Percentiles rank a stretch among this genome's conserved stretches.
phyloP scores from a whole-genome alignment of 1,140 invertebrate species.

The Rhagoletis pomonella region DNA sequence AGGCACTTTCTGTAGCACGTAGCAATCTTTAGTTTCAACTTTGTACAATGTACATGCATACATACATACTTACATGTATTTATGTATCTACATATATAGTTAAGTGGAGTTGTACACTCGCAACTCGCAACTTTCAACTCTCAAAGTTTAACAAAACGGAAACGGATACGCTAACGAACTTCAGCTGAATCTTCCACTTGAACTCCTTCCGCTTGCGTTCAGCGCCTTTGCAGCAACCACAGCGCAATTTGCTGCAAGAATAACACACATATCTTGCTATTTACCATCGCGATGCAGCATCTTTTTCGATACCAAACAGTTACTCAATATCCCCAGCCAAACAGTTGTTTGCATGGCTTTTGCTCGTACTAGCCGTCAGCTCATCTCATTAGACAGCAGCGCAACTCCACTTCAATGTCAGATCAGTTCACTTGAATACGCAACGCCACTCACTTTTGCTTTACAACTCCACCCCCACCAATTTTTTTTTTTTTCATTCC shows the following conservation, averaged over 20 bases:
- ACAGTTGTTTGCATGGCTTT: too few relatives aligned
- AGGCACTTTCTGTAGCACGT: background rate
- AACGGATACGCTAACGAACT: slow-evolving; percentile 43
- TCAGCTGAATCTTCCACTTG: slow-evolving; percentile 36
- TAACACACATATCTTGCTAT: background rate
- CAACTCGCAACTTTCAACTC: background rate
- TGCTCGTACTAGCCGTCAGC: slow-evolving; percentile 6
- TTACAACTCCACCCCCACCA: too few relatives aligned
- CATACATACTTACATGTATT: too few relatives aligned
- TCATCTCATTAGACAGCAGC: slow-evolving; percentile 33
- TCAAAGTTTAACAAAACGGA: too few relatives aligned
- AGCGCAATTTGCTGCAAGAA: background rate
- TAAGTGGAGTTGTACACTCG: background rate
- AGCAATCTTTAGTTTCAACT: too few relatives aligned
- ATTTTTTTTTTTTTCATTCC: too few relatives aligned
- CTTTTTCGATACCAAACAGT: background rate
- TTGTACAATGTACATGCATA: too few relatives aligned
- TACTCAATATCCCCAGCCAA: background rate
- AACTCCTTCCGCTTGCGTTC: background rate
- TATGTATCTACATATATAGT: background rate
- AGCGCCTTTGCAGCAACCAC: too few relatives aligned
- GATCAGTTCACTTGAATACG: slow-evolving; percentile 5
- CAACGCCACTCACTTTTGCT: background rate
- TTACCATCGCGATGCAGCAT: background rate
- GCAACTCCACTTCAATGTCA: slow-evolving; percentile 4